Evolutionary conservation across 2,113 vertebrate genomes (phyloP), one percentile per base, ranked within the genome.

Genomic region (Atlantisia rogersi): DNA sequence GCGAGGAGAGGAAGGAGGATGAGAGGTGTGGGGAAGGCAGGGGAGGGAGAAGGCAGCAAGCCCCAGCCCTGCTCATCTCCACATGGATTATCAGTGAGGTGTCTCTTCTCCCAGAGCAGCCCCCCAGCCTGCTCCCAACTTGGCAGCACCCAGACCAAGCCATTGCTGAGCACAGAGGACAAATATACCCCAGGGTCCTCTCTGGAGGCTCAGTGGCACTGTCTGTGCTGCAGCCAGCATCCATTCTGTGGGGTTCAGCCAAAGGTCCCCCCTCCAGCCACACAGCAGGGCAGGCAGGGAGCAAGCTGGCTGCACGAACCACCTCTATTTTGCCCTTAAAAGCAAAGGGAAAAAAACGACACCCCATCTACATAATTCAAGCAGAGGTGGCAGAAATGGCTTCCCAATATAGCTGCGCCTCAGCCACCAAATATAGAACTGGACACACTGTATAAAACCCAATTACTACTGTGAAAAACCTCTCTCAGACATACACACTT

Each of bases 381-480:
- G 86, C 87, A 82, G 90, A 92, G 82, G 93, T 93, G 86, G 92
- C 88, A 93, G 95, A 94, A 97, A 92, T 68, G 67, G 89, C 91
- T 94, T 95, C 96, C 92, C 32, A 31, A 96, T 94, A 93, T 90
- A 96, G 84, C 89, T 64, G 86, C 14, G 58, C 91, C 90, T 92
- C 92, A 92, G 94, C 91, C 92, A 80, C 89, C 63, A 44, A 97
- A 97, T 94, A 91, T 94, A 96, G 95, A 86, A 92, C 94, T 84
- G 94, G 97, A 92, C 95, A 96, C 94, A 95, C 92, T 96, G 90
- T 93, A 94, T 96, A 96, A 97, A 97, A 96, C 86, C 93, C 96
- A 94, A 92, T 96, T 97, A 97, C 94, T 73, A 67, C 87, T 96
- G 91, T 94, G 89, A 96, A 97, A 46, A 95, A 91, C 92, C 95